phyloP scores from a whole-genome alignment of 2,113 vertebrate genomes.

The Tragelaphus imberbis region DNA sequence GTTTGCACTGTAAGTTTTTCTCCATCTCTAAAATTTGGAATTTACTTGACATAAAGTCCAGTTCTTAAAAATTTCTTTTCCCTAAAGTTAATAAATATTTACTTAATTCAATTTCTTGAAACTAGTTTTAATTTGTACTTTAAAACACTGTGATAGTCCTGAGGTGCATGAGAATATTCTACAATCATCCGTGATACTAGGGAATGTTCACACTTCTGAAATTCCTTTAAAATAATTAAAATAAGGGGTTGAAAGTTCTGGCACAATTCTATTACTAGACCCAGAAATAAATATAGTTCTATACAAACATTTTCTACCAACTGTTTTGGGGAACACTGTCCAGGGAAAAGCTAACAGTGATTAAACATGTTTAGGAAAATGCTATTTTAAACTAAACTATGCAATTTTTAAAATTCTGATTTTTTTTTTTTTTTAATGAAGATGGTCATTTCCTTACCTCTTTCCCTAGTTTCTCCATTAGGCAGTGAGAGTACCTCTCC shows the following conservation, averaged over 20 bases:
- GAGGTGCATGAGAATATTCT: not conserved
- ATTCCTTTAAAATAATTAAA: not conserved
- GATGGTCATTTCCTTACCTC: not conserved
- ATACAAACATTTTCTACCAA: not conserved
- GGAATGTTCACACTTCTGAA: not conserved
- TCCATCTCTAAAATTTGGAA: not conserved
- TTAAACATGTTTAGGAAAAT: not conserved
- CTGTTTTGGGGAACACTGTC: not conserved
- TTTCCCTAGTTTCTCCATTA: not conserved
- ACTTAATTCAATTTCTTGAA: not conserved
- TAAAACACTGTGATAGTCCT: not conserved
- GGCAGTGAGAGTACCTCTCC: not conserved
- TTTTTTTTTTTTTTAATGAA: not conserved
- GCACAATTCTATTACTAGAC: not conserved
- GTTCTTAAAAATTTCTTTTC: not conserved
- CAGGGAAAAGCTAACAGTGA: not conserved
- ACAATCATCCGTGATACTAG: not conserved
- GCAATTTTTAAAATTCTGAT: not conserved
- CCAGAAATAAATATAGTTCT: not conserved
- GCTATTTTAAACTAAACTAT: not conserved
- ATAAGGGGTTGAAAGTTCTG: not conserved
- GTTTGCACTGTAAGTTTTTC: not conserved
- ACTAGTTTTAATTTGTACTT: not conserved
- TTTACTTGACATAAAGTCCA: not conserved
- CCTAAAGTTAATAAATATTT: not conserved